Evolutionary conservation across 2,888 invertebrate species (phyloP), one percentile per base, ranked within the genome.

Genomic region (Papilio protenor): DNA sequence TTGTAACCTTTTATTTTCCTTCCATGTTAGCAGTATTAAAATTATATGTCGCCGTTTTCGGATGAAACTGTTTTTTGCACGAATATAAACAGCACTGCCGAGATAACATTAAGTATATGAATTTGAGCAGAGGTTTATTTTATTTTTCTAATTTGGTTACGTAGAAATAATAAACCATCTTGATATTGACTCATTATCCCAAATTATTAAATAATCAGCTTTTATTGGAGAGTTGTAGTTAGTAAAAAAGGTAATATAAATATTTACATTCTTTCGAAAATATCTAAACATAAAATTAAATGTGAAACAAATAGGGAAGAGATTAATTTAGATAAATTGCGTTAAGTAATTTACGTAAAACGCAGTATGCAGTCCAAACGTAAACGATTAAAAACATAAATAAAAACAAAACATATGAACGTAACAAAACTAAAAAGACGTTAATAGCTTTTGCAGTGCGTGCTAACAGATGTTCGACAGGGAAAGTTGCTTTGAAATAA

Each of bases 391-490:
- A n/a, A 45, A 64, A 33, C 23, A 59, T 27, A 59, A 59, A 59
- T 59, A 33, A 64, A 66, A 66, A 69, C 66, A 69, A 40, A 64
- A 64, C 61, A 61, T 61, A 16, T 27, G 11, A 57, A 57, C 27
- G 33, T 66, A 69, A 69, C 11, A 69, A 4, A 21, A 69, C 21
- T 69, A 69, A 69, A 64, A 69, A 69, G 66, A 45, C 66, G 66
- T 69, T 69, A 69, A 69, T 69, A 69, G 66, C 66, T 69, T 69
- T 69, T 45, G 66, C 66, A 45, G 45, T 59, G 72, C 59, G 57
- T 73, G 73, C 23, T 57, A 73, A 59, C 73, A 73, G 73, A 69
- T 75, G 55, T 55, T 75, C 52, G 55, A 75, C 73, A 75, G 69
- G n/a, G 69, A 75, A 69, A 75, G 75, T 66, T 69, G 21, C 75